phyloP scores from a whole-genome alignment of 2,797 vertebrate species.

The Onychomys arenicola region DNA sequence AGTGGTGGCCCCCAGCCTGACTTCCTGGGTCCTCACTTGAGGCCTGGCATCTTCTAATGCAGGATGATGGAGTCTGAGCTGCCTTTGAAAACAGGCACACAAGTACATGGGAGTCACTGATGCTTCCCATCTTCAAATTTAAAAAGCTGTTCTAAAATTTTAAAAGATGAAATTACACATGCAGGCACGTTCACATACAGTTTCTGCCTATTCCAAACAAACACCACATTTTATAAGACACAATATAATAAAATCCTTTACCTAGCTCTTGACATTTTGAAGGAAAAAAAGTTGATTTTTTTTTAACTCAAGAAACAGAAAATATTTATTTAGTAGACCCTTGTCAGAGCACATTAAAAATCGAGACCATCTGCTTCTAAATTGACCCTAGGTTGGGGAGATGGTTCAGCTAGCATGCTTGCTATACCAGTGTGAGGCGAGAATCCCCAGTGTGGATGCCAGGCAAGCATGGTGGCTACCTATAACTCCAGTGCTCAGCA shows the following conservation, averaged over 20 bases:
- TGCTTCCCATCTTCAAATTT: not conserved
- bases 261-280: not conserved
- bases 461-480: not conserved
- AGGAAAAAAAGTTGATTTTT: not conserved
- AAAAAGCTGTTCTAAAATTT: conserved; percentile 27
- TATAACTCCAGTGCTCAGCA: not conserved
- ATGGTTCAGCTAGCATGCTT: not conserved
- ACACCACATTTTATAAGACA: conserved; percentile 24
- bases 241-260: conserved; percentile 33
- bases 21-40: not conserved
- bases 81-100: not conserved
- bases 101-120: not conserved
- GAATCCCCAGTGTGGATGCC: not conserved
- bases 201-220: conserved; percentile 15
- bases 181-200: not conserved
- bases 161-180: not conserved
- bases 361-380: conserved; percentile 41
- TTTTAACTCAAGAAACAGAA: not conserved
- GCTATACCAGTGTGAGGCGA: not conserved
- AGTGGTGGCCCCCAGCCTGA: not conserved
- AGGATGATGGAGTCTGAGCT: not conserved
- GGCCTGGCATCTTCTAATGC: not conserved
- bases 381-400: not conserved
- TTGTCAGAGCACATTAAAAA: conserved; percentile 57
- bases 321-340: conserved; percentile 29